phyloP scores from a whole-genome alignment of 2,888 invertebrate genomes.

The Platycheirus albimanus region DNA sequence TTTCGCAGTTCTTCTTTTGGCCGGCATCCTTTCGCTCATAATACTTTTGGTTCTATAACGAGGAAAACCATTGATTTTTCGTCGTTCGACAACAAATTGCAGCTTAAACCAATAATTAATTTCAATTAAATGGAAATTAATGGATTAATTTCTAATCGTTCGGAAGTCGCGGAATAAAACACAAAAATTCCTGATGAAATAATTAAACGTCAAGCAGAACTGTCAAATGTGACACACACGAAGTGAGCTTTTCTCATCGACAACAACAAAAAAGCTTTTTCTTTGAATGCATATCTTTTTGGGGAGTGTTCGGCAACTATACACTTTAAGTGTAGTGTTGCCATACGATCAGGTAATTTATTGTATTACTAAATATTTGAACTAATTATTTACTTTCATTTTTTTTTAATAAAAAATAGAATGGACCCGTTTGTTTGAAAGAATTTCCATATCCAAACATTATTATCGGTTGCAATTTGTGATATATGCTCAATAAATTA shows the following conservation, averaged over 20 bases:
- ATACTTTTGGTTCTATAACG: constrained; percentile 79
- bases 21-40: constrained; percentile 81
- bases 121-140: too few species aligned
- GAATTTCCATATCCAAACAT: constrained; percentile 66
- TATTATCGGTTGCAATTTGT: constrained; percentile 69
- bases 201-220: constrained; percentile 40
- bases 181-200: constrained; percentile 51
- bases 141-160: too few species aligned
- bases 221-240: constrained; percentile 48
- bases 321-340: constrained; percentile 29
- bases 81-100: constrained; percentile 10
- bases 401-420: constrained; percentile 24
- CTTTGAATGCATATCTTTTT: constrained; percentile 52
- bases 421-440: constrained; percentile 25
- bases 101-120: constrained; percentile 6
- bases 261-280: constrained; percentile 66
- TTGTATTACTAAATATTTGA: neutral
- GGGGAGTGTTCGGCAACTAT: constrained; percentile 34
- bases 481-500: constrained; percentile 72
- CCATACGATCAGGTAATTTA: constrained; percentile 42
- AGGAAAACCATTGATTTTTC: constrained; percentile 45
- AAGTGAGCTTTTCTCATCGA: constrained; percentile 42
- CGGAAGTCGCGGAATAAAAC: constrained; percentile 9
- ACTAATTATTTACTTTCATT: neutral
- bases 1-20: constrained; percentile 79